A percentile compares a stretch with the other conserved stretches of the same genome.
These are phyloP conservation scores for Stegodyphus dumicola DNA, from an alignment of 1,140 invertebrate species.

Conservation along the genomic window DNA sequence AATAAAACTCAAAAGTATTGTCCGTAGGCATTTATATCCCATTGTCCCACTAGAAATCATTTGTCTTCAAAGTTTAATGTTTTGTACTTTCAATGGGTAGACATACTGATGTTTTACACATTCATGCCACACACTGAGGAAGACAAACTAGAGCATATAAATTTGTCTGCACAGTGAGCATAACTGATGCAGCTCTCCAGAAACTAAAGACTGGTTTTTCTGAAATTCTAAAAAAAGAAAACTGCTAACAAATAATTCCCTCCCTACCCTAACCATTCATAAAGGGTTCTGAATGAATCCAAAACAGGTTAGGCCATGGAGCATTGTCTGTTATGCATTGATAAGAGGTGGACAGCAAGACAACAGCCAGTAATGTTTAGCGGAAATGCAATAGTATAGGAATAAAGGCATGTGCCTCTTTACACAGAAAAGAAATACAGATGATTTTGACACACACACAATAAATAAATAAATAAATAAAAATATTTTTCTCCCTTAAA, in stretches of 20 bases:
- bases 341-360: not conserved
- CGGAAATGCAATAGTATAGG: not conserved
- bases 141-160: not conserved
- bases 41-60: no score
- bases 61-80: not conserved
- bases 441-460: not conserved
- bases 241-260: not conserved
- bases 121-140: not conserved
- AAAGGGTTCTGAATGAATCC: not conserved
- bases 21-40: no score
- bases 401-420: not conserved
- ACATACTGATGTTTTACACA: not conserved
- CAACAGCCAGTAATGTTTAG: not conserved
- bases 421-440: not conserved
- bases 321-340: not conserved
- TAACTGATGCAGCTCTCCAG: not conserved
- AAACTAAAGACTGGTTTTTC: not conserved
- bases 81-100: not conserved
- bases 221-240: not conserved
- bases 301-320: not conserved
- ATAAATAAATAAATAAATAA: not conserved
- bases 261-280: not conserved
- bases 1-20: no score
- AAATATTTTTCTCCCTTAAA: not conserved
- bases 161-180: not conserved